Evolutionary conservation across 2,113 vertebrate genomes (phyloP).

Genomic region (Poicephalus meyeri): DNA sequence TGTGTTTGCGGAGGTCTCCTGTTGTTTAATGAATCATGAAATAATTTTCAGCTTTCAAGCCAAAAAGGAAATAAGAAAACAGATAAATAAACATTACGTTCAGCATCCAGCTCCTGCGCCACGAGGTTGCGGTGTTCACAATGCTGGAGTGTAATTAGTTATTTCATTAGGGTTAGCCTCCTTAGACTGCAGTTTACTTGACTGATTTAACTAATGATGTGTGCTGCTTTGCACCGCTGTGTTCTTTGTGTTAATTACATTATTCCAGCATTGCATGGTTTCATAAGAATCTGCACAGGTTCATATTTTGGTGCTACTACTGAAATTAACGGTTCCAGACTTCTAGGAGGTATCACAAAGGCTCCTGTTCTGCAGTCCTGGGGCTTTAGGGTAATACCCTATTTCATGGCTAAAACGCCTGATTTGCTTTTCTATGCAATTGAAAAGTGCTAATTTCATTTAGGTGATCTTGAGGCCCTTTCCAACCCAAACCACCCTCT

Average conservation of each 20-base stretch:
- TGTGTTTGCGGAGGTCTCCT: not conserved
- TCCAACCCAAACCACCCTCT: not conserved
- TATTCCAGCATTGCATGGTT: not conserved
- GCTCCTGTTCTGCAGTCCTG: not conserved
- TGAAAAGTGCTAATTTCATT: not conserved
- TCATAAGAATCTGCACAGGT: not conserved
- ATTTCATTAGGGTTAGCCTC: slow-evolving; percentile 43
- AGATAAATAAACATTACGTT: not conserved
- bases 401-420: fast-evolving
- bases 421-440: not conserved
- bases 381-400: not conserved
- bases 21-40: slow-evolving; percentile 35
- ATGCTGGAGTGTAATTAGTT: slow-evolving; percentile 45
- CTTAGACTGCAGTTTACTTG: slow-evolving; percentile 24
- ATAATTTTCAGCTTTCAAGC: slow-evolving; percentile 28
- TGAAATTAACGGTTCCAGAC: not conserved
- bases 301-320: not conserved
- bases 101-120: not conserved
- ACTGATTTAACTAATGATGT: slow-evolving; percentile 11
- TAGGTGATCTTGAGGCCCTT: not conserved
- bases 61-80: not conserved
- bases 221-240: slow-evolving; percentile 19
- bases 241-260: slow-evolving; percentile 47
- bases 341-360: not conserved
- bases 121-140: not conserved